These are phyloP conservation scores for Thymallus thymallus DNA, from an alignment of 2,113 vertebrate species.

Conservation along the genomic window DNA sequence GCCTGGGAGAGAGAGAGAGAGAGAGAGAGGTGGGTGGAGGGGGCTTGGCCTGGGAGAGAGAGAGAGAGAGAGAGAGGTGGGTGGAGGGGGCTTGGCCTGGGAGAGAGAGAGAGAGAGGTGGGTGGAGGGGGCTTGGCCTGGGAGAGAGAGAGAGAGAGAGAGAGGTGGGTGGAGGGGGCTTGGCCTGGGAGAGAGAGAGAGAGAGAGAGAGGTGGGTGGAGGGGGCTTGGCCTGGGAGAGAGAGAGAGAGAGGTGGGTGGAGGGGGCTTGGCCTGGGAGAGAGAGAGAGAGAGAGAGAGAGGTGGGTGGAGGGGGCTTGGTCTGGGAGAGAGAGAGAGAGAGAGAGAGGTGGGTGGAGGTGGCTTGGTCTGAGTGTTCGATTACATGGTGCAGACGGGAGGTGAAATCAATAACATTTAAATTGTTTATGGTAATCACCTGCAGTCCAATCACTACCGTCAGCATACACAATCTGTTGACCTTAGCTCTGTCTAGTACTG, in stretches of 20 bases:
- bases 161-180: too few species aligned
- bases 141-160: slow-evolving; percentile 14
- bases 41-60: too few species aligned
- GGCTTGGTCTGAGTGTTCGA: slow-evolving; percentile 80
- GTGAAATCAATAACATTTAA: slow-evolving; percentile 98
- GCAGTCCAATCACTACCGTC: slow-evolving; percentile 88
- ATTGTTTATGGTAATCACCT: slow-evolving; percentile 97
- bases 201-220: slow-evolving; percentile 1
- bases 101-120: too few species aligned
- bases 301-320: slow-evolving; percentile 1
- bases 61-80: too few species aligned
- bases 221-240: not conserved
- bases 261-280: slow-evolving; percentile 7
- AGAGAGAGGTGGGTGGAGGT: not conserved
- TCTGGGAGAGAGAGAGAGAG: not conserved
- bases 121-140: too few species aligned
- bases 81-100: too few species aligned
- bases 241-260: slow-evolving; percentile 19
- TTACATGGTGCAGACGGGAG: slow-evolving; percentile 90
- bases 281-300: not conserved
- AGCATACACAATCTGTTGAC: slow-evolving; percentile 94
- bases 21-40: too few species aligned
- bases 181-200: too few species aligned
- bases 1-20: too few species aligned
- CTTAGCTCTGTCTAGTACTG: slow-evolving; percentile 72